Base-by-base conservation (phyloP, 1,140 invertebrate species). In the Oscheius sp. region DNA sequence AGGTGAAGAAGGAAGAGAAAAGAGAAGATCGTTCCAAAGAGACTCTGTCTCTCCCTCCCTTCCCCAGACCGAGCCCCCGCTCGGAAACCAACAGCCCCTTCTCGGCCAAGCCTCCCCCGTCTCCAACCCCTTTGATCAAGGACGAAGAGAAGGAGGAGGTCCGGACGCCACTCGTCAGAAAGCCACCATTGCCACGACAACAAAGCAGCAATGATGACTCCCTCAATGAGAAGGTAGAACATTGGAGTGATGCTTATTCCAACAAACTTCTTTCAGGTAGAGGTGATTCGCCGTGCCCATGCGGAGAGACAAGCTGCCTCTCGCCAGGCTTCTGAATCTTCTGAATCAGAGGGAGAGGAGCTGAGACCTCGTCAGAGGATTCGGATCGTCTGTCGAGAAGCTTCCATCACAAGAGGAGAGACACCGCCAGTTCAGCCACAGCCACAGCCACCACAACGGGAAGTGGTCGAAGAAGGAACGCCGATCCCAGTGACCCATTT, bases 111-210 rank as follows among this genome's bases (percentile, higher is more conserved):
- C 49, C 45, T 23, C 73, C 71, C 10, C 65, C 73, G 7, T 34
- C 61, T 26, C 66, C 64, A 13, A 45, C 45, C 38, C 23, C 65
- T 10, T n/a, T 34, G 2, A 71, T 71, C 13, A 63, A 34, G 35
- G 42, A 49, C 4, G n/a, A 42, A 29, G 58, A 46, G 10, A 38
- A 71, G 26, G 69, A 73, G 32, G 72, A 18, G 28, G 36, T 45
- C 10, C 62, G 67, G 7, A n/a, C n/a, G n/a, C 46, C 71, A 26
- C 42, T 68, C 15, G 46, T 49, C 1, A 35, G 45, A 15, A 80
- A 80, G 36, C 79, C 79, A 0, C 79, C 79, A 32, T 52, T 80
- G 20, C 79, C 79, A 31, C 73, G 78, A 46, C 78, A 79, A 35
- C 68, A 71, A 20, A 78, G 76, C 2, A 77, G 34, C 32, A 71